Evolutionary conservation across 2,888 invertebrate species (phyloP).

Genomic region (Blera fallax): DNA sequence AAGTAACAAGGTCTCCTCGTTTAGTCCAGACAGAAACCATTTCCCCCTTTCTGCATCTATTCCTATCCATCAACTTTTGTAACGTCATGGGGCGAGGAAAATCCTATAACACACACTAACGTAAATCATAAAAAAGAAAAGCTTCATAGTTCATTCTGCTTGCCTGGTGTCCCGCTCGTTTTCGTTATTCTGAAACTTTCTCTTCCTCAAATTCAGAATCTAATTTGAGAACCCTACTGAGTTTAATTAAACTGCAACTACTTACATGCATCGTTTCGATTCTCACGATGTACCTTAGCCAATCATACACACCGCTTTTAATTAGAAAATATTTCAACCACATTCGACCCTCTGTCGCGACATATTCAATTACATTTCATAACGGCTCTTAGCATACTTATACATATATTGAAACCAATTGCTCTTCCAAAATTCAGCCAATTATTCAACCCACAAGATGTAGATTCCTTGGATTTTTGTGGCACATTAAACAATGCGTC

Average conservation of each 20-base stretch:
- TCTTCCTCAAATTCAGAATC: neutral
- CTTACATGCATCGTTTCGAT: no score
- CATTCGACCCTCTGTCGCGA: constrained; percentile 35
- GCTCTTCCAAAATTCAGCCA: neutral
- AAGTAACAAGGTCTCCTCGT: no score
- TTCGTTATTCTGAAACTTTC: neutral
- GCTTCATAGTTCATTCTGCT: no score
- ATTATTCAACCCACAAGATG: neutral
- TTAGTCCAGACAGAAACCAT: no score
- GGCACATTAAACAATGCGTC: constrained; percentile 8
- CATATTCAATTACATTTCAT: constrained; percentile 24
- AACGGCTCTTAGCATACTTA: constrained; percentile 34
- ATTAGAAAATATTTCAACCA: neutral
- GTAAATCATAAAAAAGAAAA: no score
- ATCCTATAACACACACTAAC: no score
- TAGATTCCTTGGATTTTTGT: constrained; percentile 12
- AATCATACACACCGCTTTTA: no score
- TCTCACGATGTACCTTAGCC: no score
- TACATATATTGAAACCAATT: constrained; percentile 38
- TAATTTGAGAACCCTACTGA: neutral
- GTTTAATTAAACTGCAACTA: neutral
- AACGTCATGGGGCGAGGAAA: no score
- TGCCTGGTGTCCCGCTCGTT: no score
- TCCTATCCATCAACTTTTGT: no score
- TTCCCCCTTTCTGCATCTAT: no score